Evolutionary conservation across 2,113 vertebrate species (phyloP).

Genomic region (Carollia perspicillata): DNA sequence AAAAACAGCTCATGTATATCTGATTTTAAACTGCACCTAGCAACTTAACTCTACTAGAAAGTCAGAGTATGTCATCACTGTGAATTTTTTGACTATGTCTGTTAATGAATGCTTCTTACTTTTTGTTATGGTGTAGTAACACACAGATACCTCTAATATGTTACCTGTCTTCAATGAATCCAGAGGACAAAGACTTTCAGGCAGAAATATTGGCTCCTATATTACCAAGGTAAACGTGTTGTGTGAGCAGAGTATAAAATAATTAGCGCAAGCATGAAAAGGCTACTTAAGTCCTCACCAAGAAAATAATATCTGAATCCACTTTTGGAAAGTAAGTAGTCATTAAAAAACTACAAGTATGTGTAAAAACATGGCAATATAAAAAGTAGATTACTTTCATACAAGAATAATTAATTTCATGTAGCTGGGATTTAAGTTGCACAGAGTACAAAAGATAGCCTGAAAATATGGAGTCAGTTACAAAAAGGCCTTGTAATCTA

Average conservation of each 20-base stretch:
- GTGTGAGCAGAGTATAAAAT: neutral
- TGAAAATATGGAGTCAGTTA: neutral
- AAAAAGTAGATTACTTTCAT: neutral
- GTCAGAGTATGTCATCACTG: neutral
- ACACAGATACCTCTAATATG: neutral
- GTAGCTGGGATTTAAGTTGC: neutral
- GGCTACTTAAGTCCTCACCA: neutral
- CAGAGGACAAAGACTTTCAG: neutral
- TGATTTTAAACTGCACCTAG: neutral
- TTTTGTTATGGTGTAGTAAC: no score
- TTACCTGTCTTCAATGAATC: neutral
- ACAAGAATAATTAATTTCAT: neutral
- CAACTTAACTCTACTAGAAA: neutral
- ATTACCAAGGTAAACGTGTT: neutral
- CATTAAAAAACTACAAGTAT: neutral
- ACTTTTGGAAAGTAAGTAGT: neutral
- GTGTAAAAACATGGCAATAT: neutral
- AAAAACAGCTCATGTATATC: neutral
- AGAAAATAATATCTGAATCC: neutral
- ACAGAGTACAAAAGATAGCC: neutral
- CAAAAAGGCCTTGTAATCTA: neutral
- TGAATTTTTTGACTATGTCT: neutral
- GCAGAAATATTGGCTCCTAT: neutral
- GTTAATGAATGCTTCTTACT: neutral
- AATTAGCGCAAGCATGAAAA: neutral